Percentiles rank a stretch among this genome's conserved stretches.
phyloP scores from a whole-genome alignment of 2,113 vertebrate species.

The Otus sunia region DNA sequence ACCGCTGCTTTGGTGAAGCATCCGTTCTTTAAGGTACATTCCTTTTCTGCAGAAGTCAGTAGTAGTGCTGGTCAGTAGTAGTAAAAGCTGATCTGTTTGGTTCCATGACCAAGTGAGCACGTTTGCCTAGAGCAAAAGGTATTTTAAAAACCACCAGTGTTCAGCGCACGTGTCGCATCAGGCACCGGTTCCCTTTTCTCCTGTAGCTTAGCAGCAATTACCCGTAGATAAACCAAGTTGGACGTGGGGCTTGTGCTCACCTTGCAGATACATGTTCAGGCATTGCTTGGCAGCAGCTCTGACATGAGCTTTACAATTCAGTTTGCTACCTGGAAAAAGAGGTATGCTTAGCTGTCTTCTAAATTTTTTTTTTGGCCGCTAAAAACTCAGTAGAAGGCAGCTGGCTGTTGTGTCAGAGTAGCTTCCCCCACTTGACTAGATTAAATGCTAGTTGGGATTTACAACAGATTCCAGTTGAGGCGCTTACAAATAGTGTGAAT shows the following conservation, averaged over 20 bases:
- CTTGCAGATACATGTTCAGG: fast-evolving
- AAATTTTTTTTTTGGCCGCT: background rate
- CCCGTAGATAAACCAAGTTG: background rate
- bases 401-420: background rate
- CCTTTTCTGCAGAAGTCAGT: background rate
- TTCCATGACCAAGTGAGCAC: background rate
- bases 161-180: background rate
- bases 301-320: fast-evolving
- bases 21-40: background rate
- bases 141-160: fast-evolving
- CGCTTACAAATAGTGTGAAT: constrained; percentile 42
- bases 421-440: background rate
- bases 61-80: too few species aligned
- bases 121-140: fast-evolving
- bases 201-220: background rate
- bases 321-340: background rate
- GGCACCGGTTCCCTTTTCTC: background rate
- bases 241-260: background rate
- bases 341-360: background rate
- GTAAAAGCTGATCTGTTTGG: background rate
- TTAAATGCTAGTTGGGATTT: constrained; percentile 46
- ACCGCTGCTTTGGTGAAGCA: background rate
- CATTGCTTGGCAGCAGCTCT: background rate
- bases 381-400: background rate
- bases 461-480: constrained; percentile 40